These are phyloP conservation scores for Papilio glaucus DNA, from an alignment of 1,140 invertebrate species.

Conservation along the genomic window DNA sequence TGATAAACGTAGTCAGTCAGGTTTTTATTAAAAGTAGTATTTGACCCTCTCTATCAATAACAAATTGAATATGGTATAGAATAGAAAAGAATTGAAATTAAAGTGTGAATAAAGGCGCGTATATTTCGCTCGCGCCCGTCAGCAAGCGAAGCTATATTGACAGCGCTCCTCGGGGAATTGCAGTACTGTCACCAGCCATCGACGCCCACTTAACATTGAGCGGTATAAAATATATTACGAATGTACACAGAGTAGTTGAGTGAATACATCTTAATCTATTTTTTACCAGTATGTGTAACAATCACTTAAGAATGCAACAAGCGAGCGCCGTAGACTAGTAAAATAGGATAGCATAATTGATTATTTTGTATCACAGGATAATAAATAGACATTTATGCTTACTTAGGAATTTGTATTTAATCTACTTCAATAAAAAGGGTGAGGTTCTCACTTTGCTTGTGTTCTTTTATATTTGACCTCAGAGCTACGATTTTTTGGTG, in stretches of 20 bases:
- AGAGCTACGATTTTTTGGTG: too few species aligned
- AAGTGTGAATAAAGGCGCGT: not conserved
- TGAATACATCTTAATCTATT: not conserved
- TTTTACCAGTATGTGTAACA: not conserved
- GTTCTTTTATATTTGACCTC: too few species aligned
- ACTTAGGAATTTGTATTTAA: too few species aligned
- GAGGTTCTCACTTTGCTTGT: too few species aligned
- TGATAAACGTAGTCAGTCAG: too few species aligned
- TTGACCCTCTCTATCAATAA: not conserved
- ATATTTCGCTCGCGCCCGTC: slow-evolving; percentile 5
- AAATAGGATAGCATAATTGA: too few species aligned
- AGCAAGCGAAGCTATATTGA: slow-evolving; percentile 12
- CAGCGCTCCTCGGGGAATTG: slow-evolving; percentile 27
- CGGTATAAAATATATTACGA: not conserved
- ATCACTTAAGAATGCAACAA: not conserved
- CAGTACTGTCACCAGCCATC: slow-evolving; percentile 32
- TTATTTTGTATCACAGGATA: too few species aligned
- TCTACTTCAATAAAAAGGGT: too few species aligned
- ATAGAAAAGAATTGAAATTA: not conserved
- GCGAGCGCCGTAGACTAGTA: too few species aligned
- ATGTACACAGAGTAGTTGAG: slow-evolving; percentile 5
- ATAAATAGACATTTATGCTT: too few species aligned
- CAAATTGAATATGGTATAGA: slow-evolving; percentile 9
- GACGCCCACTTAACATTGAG: not conserved
- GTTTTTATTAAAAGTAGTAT: too few species aligned